A percentile compares a stretch with the other conserved stretches of the same genome.
Evolutionary conservation across 2,888 invertebrate genomes (phyloP).

Genomic region (Caenorhabditis sinica): DNA sequence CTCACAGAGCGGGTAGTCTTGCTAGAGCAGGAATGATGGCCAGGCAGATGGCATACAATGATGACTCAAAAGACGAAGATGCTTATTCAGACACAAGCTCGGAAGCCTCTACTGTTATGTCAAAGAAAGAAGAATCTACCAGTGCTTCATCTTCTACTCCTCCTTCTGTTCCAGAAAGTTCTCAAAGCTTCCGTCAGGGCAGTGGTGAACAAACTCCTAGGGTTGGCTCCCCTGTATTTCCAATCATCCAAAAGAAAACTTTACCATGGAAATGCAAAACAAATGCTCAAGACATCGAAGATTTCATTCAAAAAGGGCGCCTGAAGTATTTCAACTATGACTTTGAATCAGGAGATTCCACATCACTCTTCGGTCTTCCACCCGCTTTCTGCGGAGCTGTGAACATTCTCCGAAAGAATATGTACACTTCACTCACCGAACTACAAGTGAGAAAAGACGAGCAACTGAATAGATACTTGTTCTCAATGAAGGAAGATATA

Average conservation of each 20-base stretch:
- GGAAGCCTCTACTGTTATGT: constrained; percentile 23
- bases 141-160: constrained; percentile 26
- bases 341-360: constrained; percentile 89
- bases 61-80: constrained; percentile 67
- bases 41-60: constrained; percentile 71
- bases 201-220: constrained; percentile 77
- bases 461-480: constrained; percentile 78
- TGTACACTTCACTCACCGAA: constrained; percentile 81
- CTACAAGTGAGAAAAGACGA: constrained; percentile 81
- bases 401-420: constrained; percentile 85
- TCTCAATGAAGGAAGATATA: constrained; percentile 86
- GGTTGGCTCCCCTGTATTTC: constrained; percentile 74
- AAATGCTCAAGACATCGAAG: constrained; percentile 76
- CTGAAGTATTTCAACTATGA: constrained; percentile 96
- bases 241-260: constrained; percentile 63
- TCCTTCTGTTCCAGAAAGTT: constrained; percentile 21
- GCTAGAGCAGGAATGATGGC: constrained; percentile 68
- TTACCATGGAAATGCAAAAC: constrained; percentile 79
- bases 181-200: constrained; percentile 49
- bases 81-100: constrained; percentile 52
- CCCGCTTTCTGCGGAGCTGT: constrained; percentile 98
- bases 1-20: constrained; percentile 53
- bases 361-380: constrained; percentile 95
- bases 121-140: constrained; percentile 40
- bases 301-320: constrained; percentile 77